Conservation (phyloP, 2,888 invertebrate genomes). For the Volucella bombylans region DNA sequence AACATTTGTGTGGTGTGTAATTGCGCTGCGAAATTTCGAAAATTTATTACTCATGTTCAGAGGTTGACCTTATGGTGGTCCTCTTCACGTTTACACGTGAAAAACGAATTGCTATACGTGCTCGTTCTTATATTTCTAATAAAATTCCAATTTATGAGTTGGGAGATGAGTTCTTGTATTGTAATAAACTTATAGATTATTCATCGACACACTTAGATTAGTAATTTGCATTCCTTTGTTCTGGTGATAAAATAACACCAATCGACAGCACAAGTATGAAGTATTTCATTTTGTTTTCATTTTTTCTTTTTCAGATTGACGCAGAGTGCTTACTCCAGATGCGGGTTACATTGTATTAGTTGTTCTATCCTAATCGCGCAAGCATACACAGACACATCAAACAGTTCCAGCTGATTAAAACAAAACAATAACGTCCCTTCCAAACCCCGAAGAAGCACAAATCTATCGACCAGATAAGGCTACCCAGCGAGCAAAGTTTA, state of each 20-base stretch:
- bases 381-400: constrained; percentile 17
- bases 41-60: background rate
- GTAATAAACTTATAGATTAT: constrained; percentile 22
- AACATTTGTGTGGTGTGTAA: background rate
- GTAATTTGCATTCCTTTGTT: constrained; percentile 52
- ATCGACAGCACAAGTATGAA: constrained; percentile 8
- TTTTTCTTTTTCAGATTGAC: constrained; percentile 64
- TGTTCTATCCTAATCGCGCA: constrained; percentile 41
- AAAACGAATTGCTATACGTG: constrained; percentile 2
- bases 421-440: background rate
- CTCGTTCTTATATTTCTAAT: background rate
- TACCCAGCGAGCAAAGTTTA: constrained; percentile 32
- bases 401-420: constrained; percentile 13
- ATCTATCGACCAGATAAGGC: constrained; percentile 54
- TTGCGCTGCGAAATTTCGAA: constrained; percentile 36
- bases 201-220: constrained; percentile 52
- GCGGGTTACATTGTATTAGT: constrained; percentile 59
- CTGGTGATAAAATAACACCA: background rate
- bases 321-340: constrained; percentile 44
- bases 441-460: constrained; percentile 15
- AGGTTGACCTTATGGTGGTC: background rate
- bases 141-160: constrained; percentile 29
- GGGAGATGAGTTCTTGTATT: background rate
- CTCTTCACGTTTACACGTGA: background rate
- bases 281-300: constrained; percentile 24